Evolutionary conservation across 2,888 invertebrate genomes (phyloP), one percentile per base, ranked within the genome.

Genomic region (Agriotes lineatus): DNA sequence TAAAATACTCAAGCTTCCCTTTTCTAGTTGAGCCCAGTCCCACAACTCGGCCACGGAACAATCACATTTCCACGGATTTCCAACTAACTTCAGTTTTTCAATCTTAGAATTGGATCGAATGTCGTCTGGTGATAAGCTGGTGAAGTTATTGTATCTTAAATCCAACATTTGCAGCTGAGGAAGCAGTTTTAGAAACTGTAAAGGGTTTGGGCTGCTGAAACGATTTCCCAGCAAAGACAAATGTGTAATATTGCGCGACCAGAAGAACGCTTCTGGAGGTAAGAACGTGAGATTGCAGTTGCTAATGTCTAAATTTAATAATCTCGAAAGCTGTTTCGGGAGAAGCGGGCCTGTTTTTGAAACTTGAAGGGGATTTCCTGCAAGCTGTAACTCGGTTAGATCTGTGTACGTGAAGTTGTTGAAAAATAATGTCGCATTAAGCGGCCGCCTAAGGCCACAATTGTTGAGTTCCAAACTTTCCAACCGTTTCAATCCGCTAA

Each of bases 31-130:
- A 0, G 91, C 91, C 92, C 92, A 92, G 75, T 90, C 88, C 92
- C 92, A 92, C 85, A 91, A 88, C 65, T 90, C 90, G 0, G 89
- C 89, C 19, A 92, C 87, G 70, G 89, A 88, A 75, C 92, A 92
- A 75, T 90, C 89, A 77, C 92, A 92, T 63, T 87, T 83, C 84
- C 91, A 91, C 1, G 90, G 91, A 82, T 92, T 92, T 1, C 90
- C 90, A 6, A 91, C 84, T 4, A 92, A 82, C 77, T 90, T 90
- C 52, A 92, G 75, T 1, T 88, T 89, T 64, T 87, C 83, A 2
- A 92, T 78, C 68, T 86, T 87, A 0, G 87, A 86, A 81, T 91
- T 91, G 54, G 85, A 83, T 0, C 83, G 82, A 58, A 91, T 86
- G 7, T 87, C 82, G 42, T 86, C 83, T 0, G 90, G 89, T 42